Evolutionary conservation across 2,113 vertebrate species (phyloP), one percentile per base, ranked within the genome.

Genomic region (Garra rufa): DNA sequence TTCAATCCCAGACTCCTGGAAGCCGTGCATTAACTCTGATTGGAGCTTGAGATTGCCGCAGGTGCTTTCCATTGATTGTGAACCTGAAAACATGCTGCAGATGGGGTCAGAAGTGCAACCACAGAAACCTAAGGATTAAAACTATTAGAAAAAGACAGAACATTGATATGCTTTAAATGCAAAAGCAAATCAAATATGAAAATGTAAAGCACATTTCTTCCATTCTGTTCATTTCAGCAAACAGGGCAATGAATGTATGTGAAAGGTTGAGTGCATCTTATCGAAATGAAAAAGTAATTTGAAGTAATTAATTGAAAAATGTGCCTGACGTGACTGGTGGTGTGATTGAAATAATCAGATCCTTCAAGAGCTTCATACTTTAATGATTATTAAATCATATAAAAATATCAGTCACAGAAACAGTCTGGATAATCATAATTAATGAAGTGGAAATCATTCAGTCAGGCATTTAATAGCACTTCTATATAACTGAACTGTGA

Each of bases 381-480:
- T 44, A 78, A 78, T 55, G 26, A 55, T 24, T 55, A 78, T 28
- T 84, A 26, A 69, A 84, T 57, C 34, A 77, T 41, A 77, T 34
- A 24, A 65, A 76, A 84, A 50, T 57, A 76, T 57, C 63, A 26
- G 1, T 84, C 83, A 57, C 44, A 30, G 50, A 69, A 34, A 76
- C 34, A 57, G 34, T 14, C 50, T 75, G 21, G 50, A 77, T 78
- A 70, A 84, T 48, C 21, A 28, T 41, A 38, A 67, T 76, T 34
- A 76, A 83, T 67, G 63, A 44, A 57, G 61, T 34, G 41, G 75
- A 78, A 41, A 70, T 70, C 48, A 61, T 61, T 44, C 26, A 43
- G 69, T 44, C 38, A 84, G 15, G 55, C 44, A 84, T 84, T 77
- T 83, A 52, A 75, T 76, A 50, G 44, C 28, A 19, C 15, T 55